Evolutionary conservation across 2,797 vertebrate species (phyloP), one percentile per base, ranked within the genome.

Genomic region (Lepus townsendii): DNA sequence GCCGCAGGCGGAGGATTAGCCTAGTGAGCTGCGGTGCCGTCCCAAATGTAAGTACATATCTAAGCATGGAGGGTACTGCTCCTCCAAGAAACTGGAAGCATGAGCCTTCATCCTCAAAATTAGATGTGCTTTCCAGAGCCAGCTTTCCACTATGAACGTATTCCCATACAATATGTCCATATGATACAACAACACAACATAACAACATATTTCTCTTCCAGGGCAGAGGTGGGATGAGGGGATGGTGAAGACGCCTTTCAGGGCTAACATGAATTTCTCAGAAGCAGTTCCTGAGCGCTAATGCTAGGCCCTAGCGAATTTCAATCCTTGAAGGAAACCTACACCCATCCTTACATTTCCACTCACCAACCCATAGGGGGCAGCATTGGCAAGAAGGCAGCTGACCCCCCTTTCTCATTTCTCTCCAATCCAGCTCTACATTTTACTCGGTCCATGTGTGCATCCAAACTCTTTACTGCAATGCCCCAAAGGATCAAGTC

Each of bases 51-150:
- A 47, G 42, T 47, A 93, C 85, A 82, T 79, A 92, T 57, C 82
- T 84, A 86, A 14, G 32, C 83, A 92, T 35, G 24, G 50, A 92
- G 88, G 62, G 47, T 35, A 78, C 77, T 73, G 5, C 42, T 84
- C 27, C 13, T 9, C 60, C 17, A 42, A 47, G 32, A 95, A 85
- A 86, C 12, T 76, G 76, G 93, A 96, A 86, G 68, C 8, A 3
- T 30, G 22, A 57, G 27, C 54, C n/a, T 72, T 94, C 54, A 85
- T 92, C 38, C 20, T n/a, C 17, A 90, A 93, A 60, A n/a, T 83
- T 42, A 95, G 63, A 65, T 26, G 62, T 32, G 19, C n/a, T 93
- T 85, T 92, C 54, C 8, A 78, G 82, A 27, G 8, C 35, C 38
- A 83, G 62, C 30, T 83, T 91, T 30, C 66, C 79, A 68, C 57